Percentiles rank a stretch among this genome's conserved stretches.
Evolutionary conservation across 2,888 invertebrate genomes (phyloP).

Genomic region (Falcaria lacertinaria): DNA sequence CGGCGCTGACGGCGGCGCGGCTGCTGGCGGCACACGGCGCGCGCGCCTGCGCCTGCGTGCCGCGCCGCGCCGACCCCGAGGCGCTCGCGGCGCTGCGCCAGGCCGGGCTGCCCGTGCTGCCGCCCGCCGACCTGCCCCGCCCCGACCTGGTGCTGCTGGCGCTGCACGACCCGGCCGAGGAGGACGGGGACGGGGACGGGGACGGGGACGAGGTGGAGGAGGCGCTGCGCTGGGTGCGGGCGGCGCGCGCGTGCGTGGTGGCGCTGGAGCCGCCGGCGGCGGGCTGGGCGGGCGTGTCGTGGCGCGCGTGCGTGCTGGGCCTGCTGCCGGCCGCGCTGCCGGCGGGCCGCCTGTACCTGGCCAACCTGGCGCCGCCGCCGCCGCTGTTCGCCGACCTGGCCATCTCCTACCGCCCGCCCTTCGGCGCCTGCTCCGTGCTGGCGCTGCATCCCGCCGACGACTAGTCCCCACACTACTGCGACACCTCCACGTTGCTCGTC

Average conservation of each 20-base stretch:
- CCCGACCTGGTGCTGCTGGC: slow-evolving; percentile 51
- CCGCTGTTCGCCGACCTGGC: slow-evolving; percentile 85
- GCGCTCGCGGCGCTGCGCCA: slow-evolving; percentile 36
- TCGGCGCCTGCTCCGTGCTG: slow-evolving; percentile 71
- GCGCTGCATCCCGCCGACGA: slow-evolving; percentile 53
- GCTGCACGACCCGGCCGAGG: slow-evolving; percentile 37
- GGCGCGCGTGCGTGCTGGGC: slow-evolving; percentile 36
- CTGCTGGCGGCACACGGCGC: slow-evolving; percentile 91
- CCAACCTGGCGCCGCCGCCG: slow-evolving; percentile 90
- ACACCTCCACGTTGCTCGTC: neutral
- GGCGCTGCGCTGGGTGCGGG: slow-evolving; percentile 31
- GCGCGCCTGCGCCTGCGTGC: slow-evolving; percentile 80
- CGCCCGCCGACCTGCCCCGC: slow-evolving; percentile 59
- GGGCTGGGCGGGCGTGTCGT: slow-evolving; percentile 49
- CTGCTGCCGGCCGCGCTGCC: slow-evolving; percentile 36
- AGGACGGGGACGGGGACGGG: slow-evolving; percentile 12
- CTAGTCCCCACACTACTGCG: slow-evolving; percentile 8
- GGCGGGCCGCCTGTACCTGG: slow-evolving; percentile 84
- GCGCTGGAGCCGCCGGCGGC: slow-evolving; percentile 80
- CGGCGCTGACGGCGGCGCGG: slow-evolving; percentile 86
- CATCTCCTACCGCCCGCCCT: slow-evolving; percentile 90
- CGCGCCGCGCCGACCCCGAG: slow-evolving; percentile 70
- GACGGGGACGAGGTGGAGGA: slow-evolving; percentile 40
- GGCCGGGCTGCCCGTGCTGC: slow-evolving; percentile 21
- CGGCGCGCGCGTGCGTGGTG: slow-evolving; percentile 33